phyloP scores from a whole-genome alignment of 1,140 invertebrate species.

The Oncopeltus fasciatus region DNA sequence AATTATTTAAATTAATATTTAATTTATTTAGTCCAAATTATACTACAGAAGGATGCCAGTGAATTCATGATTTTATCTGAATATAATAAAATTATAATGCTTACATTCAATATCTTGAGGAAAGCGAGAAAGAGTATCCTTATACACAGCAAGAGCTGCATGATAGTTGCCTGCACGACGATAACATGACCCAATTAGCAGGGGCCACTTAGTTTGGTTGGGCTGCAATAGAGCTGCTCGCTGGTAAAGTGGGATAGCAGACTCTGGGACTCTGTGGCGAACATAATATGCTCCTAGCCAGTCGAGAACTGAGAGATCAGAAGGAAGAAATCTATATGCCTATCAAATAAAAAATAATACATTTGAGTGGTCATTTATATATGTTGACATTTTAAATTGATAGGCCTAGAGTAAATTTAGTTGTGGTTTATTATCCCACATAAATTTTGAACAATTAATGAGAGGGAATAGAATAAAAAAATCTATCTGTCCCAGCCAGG shows the following conservation, averaged over 20 bases:
- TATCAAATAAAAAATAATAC: constrained; percentile 31
- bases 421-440: too few relatives aligned
- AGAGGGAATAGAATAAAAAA: too few relatives aligned
- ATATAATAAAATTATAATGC: too few relatives aligned
- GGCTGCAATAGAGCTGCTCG: constrained; percentile 77
- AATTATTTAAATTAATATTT: too few relatives aligned
- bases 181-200: constrained; percentile 73
- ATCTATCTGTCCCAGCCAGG: too few relatives aligned
- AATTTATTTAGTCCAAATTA: too few relatives aligned
- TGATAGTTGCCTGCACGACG: constrained; percentile 70
- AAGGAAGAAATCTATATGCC: constrained; percentile 79
- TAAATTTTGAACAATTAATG: too few relatives aligned
- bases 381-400: too few relatives aligned
- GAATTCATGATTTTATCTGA: too few relatives aligned
- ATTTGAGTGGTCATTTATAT: too few relatives aligned
- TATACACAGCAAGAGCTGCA: constrained; percentile 64
- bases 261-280: constrained; percentile 74
- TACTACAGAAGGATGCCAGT: too few relatives aligned
- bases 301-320: constrained; percentile 75
- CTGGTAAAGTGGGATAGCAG: constrained; percentile 78
- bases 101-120: constrained; percentile 74
- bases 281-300: constrained; percentile 87
- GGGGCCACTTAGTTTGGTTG: constrained; percentile 65
- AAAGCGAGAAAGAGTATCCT: constrained; percentile 59
- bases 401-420: too few relatives aligned